These are phyloP conservation scores for Procavia capensis DNA, from an alignment of 2,113 vertebrate genomes.

Conservation along the genomic window DNA sequence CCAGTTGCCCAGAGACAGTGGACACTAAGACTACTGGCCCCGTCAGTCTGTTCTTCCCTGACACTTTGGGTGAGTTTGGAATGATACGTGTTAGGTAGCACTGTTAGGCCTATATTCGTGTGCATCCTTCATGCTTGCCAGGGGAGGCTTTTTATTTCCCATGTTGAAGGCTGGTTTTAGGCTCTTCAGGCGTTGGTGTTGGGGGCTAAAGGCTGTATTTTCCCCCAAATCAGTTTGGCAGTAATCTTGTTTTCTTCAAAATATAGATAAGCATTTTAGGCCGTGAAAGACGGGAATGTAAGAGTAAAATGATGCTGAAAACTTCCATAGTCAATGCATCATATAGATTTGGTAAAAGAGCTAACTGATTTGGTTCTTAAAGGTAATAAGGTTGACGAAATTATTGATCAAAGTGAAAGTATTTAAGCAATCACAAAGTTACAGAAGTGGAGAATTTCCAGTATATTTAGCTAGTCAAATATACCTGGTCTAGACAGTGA, in stretches of 20 bases:
- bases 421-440: slow-evolving; percentile 35
- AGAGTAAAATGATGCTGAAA: slow-evolving; percentile 46
- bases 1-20: not conserved
- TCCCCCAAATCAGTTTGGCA: not conserved
- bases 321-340: slow-evolving; percentile 2
- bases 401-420: slow-evolving; percentile 50
- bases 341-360: slow-evolving; percentile 30
- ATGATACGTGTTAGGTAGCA: not conserved
- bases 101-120: not conserved
- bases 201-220: not conserved
- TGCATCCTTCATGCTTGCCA: not conserved
- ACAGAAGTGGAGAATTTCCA: slow-evolving; percentile 7
- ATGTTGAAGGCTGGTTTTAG: slow-evolving; percentile 3
- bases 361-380: slow-evolving; percentile 3
- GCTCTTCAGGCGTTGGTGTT: not conserved
- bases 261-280: slow-evolving; percentile 38
- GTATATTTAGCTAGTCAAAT: slow-evolving; percentile 46
- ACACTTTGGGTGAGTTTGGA: slow-evolving; percentile 78
- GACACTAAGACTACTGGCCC: not conserved
- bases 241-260: slow-evolving; percentile 50
- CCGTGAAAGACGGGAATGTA: slow-evolving; percentile 11
- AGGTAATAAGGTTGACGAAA: slow-evolving; percentile 31
- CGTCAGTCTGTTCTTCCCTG: not conserved
- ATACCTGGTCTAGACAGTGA: slow-evolving; percentile 11
- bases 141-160: not conserved